Percentiles rank a stretch among this genome's conserved stretches.
phyloP scores from a whole-genome alignment of 2,888 invertebrate genomes.

The Cryptocephalus moraei region DNA sequence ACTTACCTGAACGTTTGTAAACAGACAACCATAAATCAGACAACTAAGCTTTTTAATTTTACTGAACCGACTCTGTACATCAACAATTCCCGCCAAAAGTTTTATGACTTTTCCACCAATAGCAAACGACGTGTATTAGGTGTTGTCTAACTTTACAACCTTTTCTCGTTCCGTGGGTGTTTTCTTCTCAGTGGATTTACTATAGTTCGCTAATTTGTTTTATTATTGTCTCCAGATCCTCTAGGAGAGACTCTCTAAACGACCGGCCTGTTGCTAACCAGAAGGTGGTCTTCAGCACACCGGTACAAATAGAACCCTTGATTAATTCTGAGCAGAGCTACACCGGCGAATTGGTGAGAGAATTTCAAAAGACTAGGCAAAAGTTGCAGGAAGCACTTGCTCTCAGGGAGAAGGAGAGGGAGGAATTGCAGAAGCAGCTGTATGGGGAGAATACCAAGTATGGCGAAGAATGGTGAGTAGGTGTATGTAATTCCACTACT shows the following conservation, averaged over 20 bases:
- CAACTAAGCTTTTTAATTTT: too few relatives aligned
- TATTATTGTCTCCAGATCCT: slow-evolving; percentile 37
- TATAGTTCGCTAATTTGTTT: not conserved
- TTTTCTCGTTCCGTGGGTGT: too few relatives aligned
- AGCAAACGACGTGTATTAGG: too few relatives aligned
- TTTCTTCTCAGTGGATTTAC: not conserved
- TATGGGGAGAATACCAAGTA: slow-evolving; percentile 38
- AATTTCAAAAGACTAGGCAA: slow-evolving; percentile 71
- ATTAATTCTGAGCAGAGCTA: slow-evolving; percentile 40
- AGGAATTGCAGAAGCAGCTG: slow-evolving; percentile 42
- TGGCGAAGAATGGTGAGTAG: slow-evolving; percentile 41
- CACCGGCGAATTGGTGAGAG: slow-evolving; percentile 63
- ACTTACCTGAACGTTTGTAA: too few relatives aligned
- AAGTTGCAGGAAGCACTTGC: slow-evolving; percentile 49
- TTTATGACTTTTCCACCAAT: too few relatives aligned
- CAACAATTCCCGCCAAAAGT: too few relatives aligned
- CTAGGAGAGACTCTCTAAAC: slow-evolving; percentile 52
- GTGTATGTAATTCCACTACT: too few relatives aligned
- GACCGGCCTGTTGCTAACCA: slow-evolving; percentile 34
- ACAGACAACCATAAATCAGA: too few relatives aligned
- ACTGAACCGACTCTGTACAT: too few relatives aligned
- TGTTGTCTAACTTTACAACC: too few relatives aligned
- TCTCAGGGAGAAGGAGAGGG: slow-evolving; percentile 43
- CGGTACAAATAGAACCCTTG: slow-evolving; percentile 1
- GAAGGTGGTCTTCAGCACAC: not conserved